phyloP scores from a whole-genome alignment of 2,888 invertebrate species.

The Eulithis prunata region DNA sequence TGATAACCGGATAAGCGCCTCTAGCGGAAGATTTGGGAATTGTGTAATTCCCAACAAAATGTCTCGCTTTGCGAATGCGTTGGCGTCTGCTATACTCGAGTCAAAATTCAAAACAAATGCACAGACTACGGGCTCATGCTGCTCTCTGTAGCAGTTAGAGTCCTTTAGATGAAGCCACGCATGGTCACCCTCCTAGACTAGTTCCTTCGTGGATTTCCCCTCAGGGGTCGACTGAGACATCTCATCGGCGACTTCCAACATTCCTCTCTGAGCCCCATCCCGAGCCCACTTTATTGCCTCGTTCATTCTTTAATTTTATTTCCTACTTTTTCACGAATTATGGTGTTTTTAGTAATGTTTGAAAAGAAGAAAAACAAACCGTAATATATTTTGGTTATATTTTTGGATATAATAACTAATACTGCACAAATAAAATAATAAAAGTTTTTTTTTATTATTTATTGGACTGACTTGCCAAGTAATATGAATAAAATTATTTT shows the following conservation, averaged over 20 bases:
- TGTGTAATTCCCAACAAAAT: no score
- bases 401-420: not conserved
- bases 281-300: conserved; percentile 39
- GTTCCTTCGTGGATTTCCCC: conserved; percentile 33
- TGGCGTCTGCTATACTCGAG: no score
- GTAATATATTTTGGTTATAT: not conserved
- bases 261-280: conserved; percentile 29
- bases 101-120: no score
- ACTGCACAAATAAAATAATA: not conserved
- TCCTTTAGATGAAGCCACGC: not conserved
- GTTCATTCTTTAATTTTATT: conserved; percentile 32
- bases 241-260: conserved; percentile 30
- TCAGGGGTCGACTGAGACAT: conserved; percentile 34
- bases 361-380: conserved; percentile 11
- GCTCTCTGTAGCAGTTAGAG: not conserved
- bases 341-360: conserved; percentile 22
- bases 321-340: conserved; percentile 23
- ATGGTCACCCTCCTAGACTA: conserved; percentile 27
- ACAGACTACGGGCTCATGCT: no score
- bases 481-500: no score
- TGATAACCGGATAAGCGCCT: no score
- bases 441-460: not conserved
- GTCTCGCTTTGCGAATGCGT: no score
- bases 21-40: no score
- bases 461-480: not conserved